Base-by-base conservation (phyloP, 2,797 vertebrate genomes). In the Sibirionetta formosa region DNA sequence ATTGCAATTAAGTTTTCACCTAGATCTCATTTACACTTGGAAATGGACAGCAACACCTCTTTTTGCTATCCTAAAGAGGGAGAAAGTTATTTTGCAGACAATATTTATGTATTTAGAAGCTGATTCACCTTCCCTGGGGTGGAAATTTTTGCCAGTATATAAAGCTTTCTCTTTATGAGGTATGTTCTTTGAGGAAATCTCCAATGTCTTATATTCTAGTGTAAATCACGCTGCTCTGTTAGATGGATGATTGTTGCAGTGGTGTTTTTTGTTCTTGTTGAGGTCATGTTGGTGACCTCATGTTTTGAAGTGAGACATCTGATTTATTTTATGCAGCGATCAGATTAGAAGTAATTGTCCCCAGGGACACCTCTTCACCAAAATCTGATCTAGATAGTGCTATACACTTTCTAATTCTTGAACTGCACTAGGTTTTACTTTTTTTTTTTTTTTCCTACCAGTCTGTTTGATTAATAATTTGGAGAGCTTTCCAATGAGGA, bases 351-450 rank as follows among this genome's bases (percentile, higher is more conserved):
- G 4, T 63, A 66, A 24, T 60, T 68, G 19, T 65, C 22, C 33
- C 2, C 4, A 48, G 5, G 61, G 44, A 35, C 14, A 3, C 18
- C 88, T 60, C 9, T 54, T 31, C 29, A 16, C 8, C 6, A 40
- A 69, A 65, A 33, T 38, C 22, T 82, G 11, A 2, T 58, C 60
- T 53, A 2, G 65, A 38, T 61, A 50, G 33, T 82, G 22, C 31
- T 24, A 0, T 58, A 11, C 0, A 1, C 5, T 57, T 87, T 19
- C 15, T 70, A 7, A 31, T 78, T 27, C 14, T 88, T 75, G 27
- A 75, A 22, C 36, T 78, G 12, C 44, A 5, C 8, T 36, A 17
- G 10, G 2, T 4, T 76, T 89, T 54, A 48, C 10, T 7, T 82
- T 24, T 70, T 82, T 82, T 24, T 70, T 82, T 65, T 0, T 33